Evolutionary conservation across 2,888 invertebrate genomes (phyloP), one percentile per base, ranked within the genome.

Genomic region (Nezara viridula): DNA sequence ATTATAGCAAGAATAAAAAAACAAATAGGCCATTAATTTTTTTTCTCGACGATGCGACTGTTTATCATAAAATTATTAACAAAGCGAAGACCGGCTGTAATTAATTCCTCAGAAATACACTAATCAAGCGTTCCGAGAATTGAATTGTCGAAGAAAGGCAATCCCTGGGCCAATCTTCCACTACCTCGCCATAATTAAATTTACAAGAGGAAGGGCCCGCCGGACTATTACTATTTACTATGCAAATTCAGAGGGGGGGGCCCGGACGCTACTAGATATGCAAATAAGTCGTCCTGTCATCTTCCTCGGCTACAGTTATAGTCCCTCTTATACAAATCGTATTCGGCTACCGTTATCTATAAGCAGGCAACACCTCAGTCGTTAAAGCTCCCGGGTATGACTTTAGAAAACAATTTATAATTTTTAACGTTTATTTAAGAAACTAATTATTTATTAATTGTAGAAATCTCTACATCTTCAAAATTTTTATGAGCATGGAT

Each of bases 131-230:
- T 81, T 81, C 44, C 44, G 3, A 44, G 44, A 44, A 81, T 81
- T n/a, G 44, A n/a, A 81, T 81, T 81, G 81, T n/a, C n/a, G 12
- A 44, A 81, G 81, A 44, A 81, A 81, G 44, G 40, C 81, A 81
- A 81, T 81, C 40, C n/a, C n/a, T 47, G 44, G 44, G 10, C 81
- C 44, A 81, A 81, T 81, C 81, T 47, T 81, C 44, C 73, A 44
- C 81, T 81, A 81, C 24, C 81, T 81, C 44, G 81, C n/a, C 24
- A 81, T 81, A 81, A 81, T 81, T 81, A 44, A 81, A 81, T 81
- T 81, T 81, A 47, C 81, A 81, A 47, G 44, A 81, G 81, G n/a
- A 21, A 37, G 24, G 60, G 60, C 1, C 27, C 27, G 60, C 2
- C 19, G 37, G 66, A 37, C 66, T 73, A 3, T n/a, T 60, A 37